phyloP scores from a whole-genome alignment of 2,113 vertebrate species.

The Calypte anna region DNA sequence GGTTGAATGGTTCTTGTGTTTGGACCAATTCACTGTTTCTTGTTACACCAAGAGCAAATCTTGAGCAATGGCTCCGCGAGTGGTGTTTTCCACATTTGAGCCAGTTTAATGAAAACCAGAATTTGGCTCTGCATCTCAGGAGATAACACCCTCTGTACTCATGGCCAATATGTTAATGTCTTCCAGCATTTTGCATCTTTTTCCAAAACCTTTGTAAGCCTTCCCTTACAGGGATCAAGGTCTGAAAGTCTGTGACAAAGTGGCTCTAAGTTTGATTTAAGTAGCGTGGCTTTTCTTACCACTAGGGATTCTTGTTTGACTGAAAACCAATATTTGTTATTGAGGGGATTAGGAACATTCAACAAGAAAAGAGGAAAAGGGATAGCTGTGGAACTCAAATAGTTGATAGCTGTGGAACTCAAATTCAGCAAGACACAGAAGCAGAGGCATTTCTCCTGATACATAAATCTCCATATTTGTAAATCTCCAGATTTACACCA shows the following conservation, averaged over 20 bases:
- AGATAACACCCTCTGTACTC: conserved; percentile 45
- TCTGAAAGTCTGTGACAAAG: neutral
- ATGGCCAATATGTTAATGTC: conserved; percentile 13
- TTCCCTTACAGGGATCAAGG: conserved; percentile 28
- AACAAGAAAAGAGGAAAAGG: neutral
- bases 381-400: too few relatives aligned
- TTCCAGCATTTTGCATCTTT: conserved; percentile 23
- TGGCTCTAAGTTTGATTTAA: neutral
- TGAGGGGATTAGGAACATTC: neutral
- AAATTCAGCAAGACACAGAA: neutral
- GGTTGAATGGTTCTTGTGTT: neutral
- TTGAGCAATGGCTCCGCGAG: neutral
- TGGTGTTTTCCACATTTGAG: neutral
- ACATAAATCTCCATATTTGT: neutral
- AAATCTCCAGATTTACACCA: neutral
- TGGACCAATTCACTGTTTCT: neutral
- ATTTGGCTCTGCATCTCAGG: conserved; percentile 38
- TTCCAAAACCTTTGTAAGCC: neutral
- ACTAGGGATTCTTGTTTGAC: neutral
- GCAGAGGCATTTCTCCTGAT: neutral
- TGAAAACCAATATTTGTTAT: neutral
- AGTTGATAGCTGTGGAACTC: neutral
- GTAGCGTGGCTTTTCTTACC: neutral
- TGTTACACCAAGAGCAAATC: neutral
- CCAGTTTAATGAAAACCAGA: conserved; percentile 30